Percentiles rank a stretch among this genome's conserved stretches.
phyloP scores from a whole-genome alignment of 2,797 vertebrate genomes.

The Sebastes wilsoni region DNA sequence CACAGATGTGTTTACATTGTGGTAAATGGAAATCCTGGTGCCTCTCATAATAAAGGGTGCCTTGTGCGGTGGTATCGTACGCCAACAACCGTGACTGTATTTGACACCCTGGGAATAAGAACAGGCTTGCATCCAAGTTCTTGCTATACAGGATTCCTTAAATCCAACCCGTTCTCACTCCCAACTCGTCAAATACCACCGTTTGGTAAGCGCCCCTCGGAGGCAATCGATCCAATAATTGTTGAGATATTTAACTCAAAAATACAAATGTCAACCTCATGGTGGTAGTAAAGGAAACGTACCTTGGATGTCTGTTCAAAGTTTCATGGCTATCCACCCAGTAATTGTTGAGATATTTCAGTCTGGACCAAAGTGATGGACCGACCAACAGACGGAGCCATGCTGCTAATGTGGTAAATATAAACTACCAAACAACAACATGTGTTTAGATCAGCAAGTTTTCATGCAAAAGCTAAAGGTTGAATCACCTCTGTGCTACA shows the following conservation, averaged over 20 bases:
- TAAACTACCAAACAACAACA: not conserved
- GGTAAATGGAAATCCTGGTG: no score
- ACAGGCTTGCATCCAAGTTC: no score
- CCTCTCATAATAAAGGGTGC: no score
- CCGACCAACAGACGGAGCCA: not conserved
- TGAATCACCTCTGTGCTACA: not conserved
- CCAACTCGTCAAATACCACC: no score
- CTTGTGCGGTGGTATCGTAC: no score
- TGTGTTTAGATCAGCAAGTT: not conserved
- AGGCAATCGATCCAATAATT: not conserved
- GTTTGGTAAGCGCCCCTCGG: no score
- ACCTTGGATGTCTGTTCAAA: not conserved
- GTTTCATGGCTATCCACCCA: not conserved
- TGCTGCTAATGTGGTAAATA: not conserved
- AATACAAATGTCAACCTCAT: not conserved
- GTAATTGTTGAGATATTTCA: not conserved
- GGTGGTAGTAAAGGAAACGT: not conserved
- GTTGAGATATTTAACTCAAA: not conserved
- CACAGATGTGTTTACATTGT: no score
- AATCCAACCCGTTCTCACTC: no score
- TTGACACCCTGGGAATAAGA: no score
- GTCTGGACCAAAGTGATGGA: not conserved
- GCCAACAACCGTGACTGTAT: no score
- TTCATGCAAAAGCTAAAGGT: not conserved
- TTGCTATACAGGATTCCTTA: no score